Evolutionary conservation across 2,797 vertebrate genomes (phyloP), one percentile per base, ranked within the genome.

Genomic region (Eutrigla gurnardus): DNA sequence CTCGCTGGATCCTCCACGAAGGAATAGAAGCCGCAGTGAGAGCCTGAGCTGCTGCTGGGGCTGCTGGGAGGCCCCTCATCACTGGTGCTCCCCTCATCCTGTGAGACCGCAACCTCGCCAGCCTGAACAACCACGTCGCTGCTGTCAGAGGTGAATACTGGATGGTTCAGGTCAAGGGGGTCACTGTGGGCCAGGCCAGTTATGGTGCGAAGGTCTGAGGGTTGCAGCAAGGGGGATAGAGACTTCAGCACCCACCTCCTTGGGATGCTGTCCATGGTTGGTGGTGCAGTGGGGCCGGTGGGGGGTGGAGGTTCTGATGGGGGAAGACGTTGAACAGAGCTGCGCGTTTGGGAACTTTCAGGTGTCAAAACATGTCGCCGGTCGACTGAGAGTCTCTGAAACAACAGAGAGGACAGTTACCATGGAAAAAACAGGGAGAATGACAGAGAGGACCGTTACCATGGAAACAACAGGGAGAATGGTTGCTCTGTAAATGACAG

Each of bases 1-100:
- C 93, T 95, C 0, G 9, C 35, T 0, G 91, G 92, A 65, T 94
- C 93, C 0, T 95, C 95, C 39, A 94, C 93, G 7, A 95, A 95
- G 4, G 94, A 95, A 72, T 95, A 96, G 73, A 96, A 96, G 2
- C 94, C 94, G 0, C 66, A 50, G 32, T 78, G 92, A 11, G 93
- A 94, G 9, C 87, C 78, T 0, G 64, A 46, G 73, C 91, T 92
- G 81, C 92, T 92, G 52, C 65, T 11, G 47, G 87, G 62, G 10
- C 75, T 86, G 60, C 78, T 89, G 76, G 78, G 73, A 14, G 32
- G 59, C 81, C 79, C 86, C 17, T 93, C 90, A 0, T 91, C 89
- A 12, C 73, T 64, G 54, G 58, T 50, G 50, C 61, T 80, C n/a
- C 60, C 76, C 4, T 45, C 43, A 1, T 91, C 85, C 59, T 87